A percentile compares a stretch with the other conserved stretches of the same genome.
phyloP scores from a whole-genome alignment of 2,888 invertebrate genomes.

The Ommatoiulus sabulosus region DNA sequence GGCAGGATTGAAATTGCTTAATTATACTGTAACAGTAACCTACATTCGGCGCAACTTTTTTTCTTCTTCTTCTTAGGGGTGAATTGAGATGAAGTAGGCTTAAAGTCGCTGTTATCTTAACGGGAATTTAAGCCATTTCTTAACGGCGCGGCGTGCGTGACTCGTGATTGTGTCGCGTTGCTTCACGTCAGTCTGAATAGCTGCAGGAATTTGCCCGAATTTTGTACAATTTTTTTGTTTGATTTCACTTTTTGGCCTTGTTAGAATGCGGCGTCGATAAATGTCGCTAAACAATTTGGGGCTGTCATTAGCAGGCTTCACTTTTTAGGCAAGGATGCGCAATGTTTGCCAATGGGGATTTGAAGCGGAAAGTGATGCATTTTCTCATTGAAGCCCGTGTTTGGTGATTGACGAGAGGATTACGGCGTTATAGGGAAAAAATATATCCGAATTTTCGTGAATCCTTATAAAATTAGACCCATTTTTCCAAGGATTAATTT shows the following conservation, averaged over 20 bases:
- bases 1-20: slow-evolving; percentile 47
- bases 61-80: background rate
- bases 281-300: background rate
- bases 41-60: slow-evolving; percentile 7
- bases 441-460: too few relatives aligned
- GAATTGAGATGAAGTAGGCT: background rate
- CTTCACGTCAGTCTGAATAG: background rate
- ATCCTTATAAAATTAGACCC: too few relatives aligned
- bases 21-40: slow-evolving; percentile 51
- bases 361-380: background rate
- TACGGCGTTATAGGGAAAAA: too few relatives aligned
- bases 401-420: too few relatives aligned
- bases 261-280: background rate
- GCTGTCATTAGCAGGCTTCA: background rate
- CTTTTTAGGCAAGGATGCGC: background rate
- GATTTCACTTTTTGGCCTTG: background rate
- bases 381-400: too few relatives aligned
- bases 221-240: background rate
- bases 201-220: background rate
- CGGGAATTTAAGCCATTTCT: slow-evolving; percentile 31
- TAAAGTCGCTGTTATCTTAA: background rate
- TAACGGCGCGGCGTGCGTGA: slow-evolving; percentile 26
- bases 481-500: too few relatives aligned
- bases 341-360: background rate
- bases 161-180: background rate